Conservation (phyloP, 2,888 invertebrate species). For the Chironomus riparius region DNA sequence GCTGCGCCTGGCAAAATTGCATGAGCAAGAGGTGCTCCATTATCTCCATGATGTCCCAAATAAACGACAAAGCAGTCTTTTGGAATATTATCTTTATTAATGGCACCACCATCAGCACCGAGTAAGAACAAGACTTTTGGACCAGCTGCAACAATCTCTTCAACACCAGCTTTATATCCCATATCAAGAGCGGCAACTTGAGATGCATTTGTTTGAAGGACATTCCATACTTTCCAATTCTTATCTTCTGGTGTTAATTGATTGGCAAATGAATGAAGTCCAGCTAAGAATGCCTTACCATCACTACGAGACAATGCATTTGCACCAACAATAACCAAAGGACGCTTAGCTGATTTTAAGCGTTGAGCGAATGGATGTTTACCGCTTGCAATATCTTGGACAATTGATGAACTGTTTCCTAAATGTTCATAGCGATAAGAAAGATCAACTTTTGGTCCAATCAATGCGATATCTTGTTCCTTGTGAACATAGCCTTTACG, state of each 20-base stretch:
- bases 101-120: slow-evolving; percentile 84
- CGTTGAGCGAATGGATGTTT: slow-evolving; percentile 59
- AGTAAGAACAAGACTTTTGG: slow-evolving; percentile 80
- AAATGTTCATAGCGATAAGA: slow-evolving; percentile 88
- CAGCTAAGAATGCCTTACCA: slow-evolving; percentile 65
- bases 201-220: slow-evolving; percentile 85
- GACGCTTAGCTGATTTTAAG: slow-evolving; percentile 70
- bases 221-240: slow-evolving; percentile 78
- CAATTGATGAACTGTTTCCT: slow-evolving; percentile 65
- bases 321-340: slow-evolving; percentile 88
- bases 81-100: slow-evolving; percentile 68
- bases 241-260: slow-evolving; percentile 42
- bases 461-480: slow-evolving; percentile 74
- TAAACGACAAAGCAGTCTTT: slow-evolving; percentile 81
- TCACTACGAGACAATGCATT: slow-evolving; percentile 70
- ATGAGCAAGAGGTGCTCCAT: slow-evolving; percentile 87
- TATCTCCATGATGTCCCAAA: slow-evolving; percentile 93
- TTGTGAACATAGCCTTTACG: slow-evolving; percentile 94
- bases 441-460: slow-evolving; percentile 87
- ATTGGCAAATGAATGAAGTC: slow-evolving; percentile 63
- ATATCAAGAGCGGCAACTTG: slow-evolving; percentile 93
- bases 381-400: slow-evolving; percentile 66
- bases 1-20: slow-evolving; percentile 91
- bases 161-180: slow-evolving; percentile 75
- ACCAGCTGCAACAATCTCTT: slow-evolving; percentile 47